These are phyloP conservation scores for Stenurella melanura DNA, from an alignment of 2,888 invertebrate species.

Conservation along the genomic window DNA sequence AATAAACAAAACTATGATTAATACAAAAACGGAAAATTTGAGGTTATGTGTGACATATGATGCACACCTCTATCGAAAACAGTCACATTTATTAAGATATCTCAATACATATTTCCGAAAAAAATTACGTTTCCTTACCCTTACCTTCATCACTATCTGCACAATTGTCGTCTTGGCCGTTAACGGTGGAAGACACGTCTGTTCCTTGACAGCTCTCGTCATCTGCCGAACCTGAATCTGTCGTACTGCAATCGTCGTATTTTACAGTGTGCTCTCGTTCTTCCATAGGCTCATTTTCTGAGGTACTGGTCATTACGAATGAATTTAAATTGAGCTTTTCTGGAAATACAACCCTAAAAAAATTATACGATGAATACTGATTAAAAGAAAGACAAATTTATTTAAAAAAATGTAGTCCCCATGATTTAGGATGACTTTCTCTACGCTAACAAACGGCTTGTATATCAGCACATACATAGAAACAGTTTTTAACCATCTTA, in stretches of 20 bases:
- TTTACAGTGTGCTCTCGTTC: conserved; percentile 73
- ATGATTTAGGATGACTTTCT: too few species aligned
- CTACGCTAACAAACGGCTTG: too few species aligned
- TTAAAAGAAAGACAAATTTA: too few species aligned
- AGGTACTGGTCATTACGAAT: conserved; percentile 75
- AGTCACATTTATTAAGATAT: too few species aligned
- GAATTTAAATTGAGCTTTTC: conserved; percentile 86
- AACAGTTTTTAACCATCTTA: too few species aligned
- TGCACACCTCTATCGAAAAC: too few species aligned
- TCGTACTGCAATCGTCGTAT: conserved; percentile 81
- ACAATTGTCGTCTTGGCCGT: conserved; percentile 70
- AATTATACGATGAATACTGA: not conserved
- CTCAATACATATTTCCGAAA: not conserved
- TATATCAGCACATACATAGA: too few species aligned
- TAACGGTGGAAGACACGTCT: conserved; percentile 70
- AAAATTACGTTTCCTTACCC: not conserved
- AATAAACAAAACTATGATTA: too few species aligned
- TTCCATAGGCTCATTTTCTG: conserved; percentile 70
- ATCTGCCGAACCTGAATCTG: conserved; percentile 82
- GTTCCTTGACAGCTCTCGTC: conserved; percentile 77
- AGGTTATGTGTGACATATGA: too few species aligned
- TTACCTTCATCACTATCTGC: conserved; percentile 80
- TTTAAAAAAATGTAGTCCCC: too few species aligned
- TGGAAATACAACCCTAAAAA: conserved; percentile 86
- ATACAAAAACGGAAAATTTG: too few species aligned